Base-by-base conservation (phyloP, 2,797 vertebrate species). In the Lacerta viridis region DNA sequence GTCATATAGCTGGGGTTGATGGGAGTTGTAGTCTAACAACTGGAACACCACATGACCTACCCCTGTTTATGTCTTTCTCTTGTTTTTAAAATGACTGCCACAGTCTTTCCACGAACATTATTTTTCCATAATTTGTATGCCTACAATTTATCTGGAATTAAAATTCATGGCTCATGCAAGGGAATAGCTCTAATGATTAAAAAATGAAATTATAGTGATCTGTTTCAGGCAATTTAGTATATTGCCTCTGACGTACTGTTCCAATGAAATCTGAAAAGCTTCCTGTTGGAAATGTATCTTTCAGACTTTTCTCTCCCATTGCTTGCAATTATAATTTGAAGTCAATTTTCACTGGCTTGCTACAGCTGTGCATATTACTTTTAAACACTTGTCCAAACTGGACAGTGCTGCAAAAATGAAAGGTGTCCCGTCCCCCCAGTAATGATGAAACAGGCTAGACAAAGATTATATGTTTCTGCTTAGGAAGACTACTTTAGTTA, bases 201-300 rank as follows among this genome's bases (percentile, higher is more conserved):
- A 91, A 92, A 29, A 92, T 90, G 66, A 81, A 94, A 92, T 94
- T 68, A 91, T 29, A 88, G 86, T 88, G 4, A 91, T 92, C 87
- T 91, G 66, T 93, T 93, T 91, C 86, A 91, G 74, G 75, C 72
- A 79, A 86, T 94, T 94, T 23, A 7, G 88, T 89, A 90, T 88
- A 93, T 93, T 93, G 4, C 25, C 25, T 83, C 72, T 91, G 92
- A 92, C n/a, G 1, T 91, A 39, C 87, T 91, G 86, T 87, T 80
- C 27, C 11, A 84, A 75, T 18, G 55, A 91, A 84, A 90, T 59
- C 0, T 39, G 88, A 87, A 89, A 91, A 92, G 84, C 81, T 88
- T 91, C 50, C 33, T 89, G 55, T 79, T 89, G 74, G 91, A 91
- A 91, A 43, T 59, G 36, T 29, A 83, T 89, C 0, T 0, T 69